phyloP scores from a whole-genome alignment of 2,888 invertebrate genomes.

The Noctua janthe region DNA sequence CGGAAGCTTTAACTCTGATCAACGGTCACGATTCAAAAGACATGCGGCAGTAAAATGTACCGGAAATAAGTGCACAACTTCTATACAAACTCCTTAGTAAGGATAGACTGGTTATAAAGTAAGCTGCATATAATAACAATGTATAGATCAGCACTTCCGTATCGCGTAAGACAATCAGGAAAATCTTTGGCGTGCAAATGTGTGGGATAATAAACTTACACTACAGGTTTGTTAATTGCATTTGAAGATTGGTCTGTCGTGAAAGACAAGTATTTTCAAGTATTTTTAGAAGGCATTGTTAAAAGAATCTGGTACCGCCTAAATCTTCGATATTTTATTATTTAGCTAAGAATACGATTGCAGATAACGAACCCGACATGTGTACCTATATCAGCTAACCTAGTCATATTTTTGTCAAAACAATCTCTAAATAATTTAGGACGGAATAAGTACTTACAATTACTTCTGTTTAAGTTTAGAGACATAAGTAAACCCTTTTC shows the following conservation, averaged over 20 bases:
- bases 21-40: conserved; percentile 47
- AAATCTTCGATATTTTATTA: background rate
- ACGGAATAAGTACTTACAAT: background rate
- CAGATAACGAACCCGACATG: background rate
- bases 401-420: background rate
- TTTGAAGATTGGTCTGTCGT: background rate
- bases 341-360: background rate
- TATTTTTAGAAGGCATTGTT: background rate
- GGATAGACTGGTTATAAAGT: conserved; percentile 38
- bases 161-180: conserved; percentile 46
- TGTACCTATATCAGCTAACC: background rate
- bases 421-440: background rate
- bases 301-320: background rate
- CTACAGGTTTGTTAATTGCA: conserved; percentile 12
- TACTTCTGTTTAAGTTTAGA: background rate
- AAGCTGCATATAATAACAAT: conserved; percentile 51
- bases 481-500: background rate
- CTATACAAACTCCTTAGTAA: conserved; percentile 44
- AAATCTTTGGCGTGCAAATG: conserved; percentile 23
- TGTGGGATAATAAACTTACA: conserved; percentile 6
- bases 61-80: conserved; percentile 39
- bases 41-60: conserved; percentile 55
- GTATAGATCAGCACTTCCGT: conserved; percentile 45
- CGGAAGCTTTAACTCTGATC: conserved; percentile 42
- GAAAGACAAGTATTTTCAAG: background rate